phyloP scores from a whole-genome alignment of 2,888 invertebrate species.

The Thalpophila matura region DNA sequence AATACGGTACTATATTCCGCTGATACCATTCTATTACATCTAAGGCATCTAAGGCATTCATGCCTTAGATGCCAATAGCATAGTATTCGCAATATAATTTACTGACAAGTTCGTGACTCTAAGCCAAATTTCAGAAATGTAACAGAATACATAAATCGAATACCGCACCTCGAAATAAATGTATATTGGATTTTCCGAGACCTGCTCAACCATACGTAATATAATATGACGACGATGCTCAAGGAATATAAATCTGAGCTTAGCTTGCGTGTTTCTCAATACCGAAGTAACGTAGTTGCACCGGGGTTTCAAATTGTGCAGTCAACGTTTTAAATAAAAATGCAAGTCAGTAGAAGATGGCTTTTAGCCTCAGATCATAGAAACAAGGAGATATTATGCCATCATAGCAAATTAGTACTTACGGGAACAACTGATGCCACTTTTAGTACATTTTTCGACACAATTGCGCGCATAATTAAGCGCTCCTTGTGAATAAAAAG shows the following conservation, averaged over 20 bases:
- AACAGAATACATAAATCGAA: neutral
- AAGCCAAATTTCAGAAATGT: neutral
- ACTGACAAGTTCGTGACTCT: neutral
- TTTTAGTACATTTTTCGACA: too few species aligned
- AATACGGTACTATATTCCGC: too few species aligned
- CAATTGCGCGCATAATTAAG: too few species aligned
- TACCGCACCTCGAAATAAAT: neutral
- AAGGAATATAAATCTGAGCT: conserved; percentile 23
- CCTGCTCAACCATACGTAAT: neutral
- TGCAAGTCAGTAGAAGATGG: conserved; percentile 6
- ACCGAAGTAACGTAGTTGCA: conserved; percentile 17
- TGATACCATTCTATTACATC: too few species aligned
- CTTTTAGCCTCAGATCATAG: too few species aligned
- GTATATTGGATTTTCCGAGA: neutral
- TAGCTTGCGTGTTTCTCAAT: conserved; percentile 12
- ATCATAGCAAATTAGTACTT: too few species aligned
- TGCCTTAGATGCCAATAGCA: too few species aligned
- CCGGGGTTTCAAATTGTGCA: conserved; percentile 11
- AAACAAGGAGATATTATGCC: too few species aligned
- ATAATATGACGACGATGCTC: neutral
- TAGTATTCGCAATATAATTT: too few species aligned
- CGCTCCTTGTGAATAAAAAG: too few species aligned
- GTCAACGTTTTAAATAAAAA: conserved; percentile 5
- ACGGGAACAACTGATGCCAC: too few species aligned
- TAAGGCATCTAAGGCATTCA: too few species aligned